Evolutionary conservation across 2,888 invertebrate species (phyloP).

Genomic region (Tachina fera): DNA sequence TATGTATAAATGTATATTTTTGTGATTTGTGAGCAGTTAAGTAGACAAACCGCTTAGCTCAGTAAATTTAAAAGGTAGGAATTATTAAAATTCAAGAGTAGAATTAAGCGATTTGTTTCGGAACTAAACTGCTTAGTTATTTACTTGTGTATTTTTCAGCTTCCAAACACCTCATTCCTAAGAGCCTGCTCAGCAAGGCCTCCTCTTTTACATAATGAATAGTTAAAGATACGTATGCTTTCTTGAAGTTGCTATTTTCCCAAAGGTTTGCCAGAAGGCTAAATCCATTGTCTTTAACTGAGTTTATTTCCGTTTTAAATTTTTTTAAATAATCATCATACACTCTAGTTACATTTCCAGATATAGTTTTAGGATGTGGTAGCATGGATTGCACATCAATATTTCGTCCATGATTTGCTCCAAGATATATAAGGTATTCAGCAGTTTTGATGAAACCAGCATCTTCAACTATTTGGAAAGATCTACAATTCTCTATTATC

Average conservation of each 20-base stretch:
- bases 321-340: conserved; percentile 28
- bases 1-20: too few species aligned
- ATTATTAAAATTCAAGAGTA: too few species aligned
- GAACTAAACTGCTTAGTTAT: too few species aligned
- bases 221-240: conserved; percentile 56
- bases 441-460: conserved; percentile 51
- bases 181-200: conserved; percentile 35
- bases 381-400: conserved; percentile 54
- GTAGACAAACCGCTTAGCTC: too few species aligned
- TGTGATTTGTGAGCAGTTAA: too few species aligned
- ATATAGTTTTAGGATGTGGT: conserved; percentile 64
- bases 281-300: conserved; percentile 61
- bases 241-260: conserved; percentile 56
- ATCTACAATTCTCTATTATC: conserved; percentile 59
- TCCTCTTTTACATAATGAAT: conserved; percentile 65
- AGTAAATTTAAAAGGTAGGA: too few species aligned
- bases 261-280: conserved; percentile 62
- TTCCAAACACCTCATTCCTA: conserved; percentile 62
- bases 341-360: conserved; percentile 51
- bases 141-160: conserved; percentile 58
- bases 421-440: conserved; percentile 48
- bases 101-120: too few species aligned
- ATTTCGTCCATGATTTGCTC: conserved; percentile 59
- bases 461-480: conserved; percentile 59
- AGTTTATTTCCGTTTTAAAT: conserved; percentile 58